Evolutionary conservation across 2,113 vertebrate species (phyloP).

Genomic region (Prunella himalayana): DNA sequence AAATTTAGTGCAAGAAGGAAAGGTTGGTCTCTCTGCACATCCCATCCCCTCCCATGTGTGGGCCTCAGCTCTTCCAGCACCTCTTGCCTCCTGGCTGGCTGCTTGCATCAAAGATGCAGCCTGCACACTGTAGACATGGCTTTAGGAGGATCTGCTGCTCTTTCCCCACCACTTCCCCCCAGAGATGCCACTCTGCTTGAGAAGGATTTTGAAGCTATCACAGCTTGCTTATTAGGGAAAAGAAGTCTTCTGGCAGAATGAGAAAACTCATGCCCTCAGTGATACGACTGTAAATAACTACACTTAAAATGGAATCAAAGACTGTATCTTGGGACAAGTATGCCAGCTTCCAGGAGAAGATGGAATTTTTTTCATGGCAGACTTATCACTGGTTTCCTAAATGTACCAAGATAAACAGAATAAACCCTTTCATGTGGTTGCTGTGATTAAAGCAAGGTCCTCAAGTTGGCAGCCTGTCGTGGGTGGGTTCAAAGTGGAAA

Average conservation of each 20-base stretch:
- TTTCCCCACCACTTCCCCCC: background rate
- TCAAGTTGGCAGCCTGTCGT: slow-evolving; percentile 68
- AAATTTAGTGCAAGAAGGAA: background rate
- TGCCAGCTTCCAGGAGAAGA: slow-evolving; percentile 53
- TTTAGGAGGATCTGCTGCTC: background rate
- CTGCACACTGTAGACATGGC: rapidly evolving
- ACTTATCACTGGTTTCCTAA: slow-evolving; percentile 75
- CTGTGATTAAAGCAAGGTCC: slow-evolving; percentile 80
- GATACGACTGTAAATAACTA: slow-evolving; percentile 36
- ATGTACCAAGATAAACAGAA: slow-evolving; percentile 68
- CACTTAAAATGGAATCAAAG: slow-evolving; percentile 48
- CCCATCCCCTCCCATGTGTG: rapidly evolving
- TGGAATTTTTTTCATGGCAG: slow-evolving; percentile 50
- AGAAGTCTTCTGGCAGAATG: background rate
- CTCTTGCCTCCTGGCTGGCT: background rate
- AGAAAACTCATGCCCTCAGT: background rate
- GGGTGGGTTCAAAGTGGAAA: slow-evolving; percentile 69
- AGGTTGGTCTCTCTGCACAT: rapidly evolving
- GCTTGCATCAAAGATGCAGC: background rate
- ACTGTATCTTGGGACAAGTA: background rate
- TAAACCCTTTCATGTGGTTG: slow-evolving; percentile 77
- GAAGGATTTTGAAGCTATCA: background rate
- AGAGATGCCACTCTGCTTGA: background rate
- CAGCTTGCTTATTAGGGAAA: background rate
- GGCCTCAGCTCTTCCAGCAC: background rate